Evolutionary conservation across 2,888 invertebrate genomes (phyloP), one percentile per base, ranked within the genome.

Genomic region (Lasioglossum morio): DNA sequence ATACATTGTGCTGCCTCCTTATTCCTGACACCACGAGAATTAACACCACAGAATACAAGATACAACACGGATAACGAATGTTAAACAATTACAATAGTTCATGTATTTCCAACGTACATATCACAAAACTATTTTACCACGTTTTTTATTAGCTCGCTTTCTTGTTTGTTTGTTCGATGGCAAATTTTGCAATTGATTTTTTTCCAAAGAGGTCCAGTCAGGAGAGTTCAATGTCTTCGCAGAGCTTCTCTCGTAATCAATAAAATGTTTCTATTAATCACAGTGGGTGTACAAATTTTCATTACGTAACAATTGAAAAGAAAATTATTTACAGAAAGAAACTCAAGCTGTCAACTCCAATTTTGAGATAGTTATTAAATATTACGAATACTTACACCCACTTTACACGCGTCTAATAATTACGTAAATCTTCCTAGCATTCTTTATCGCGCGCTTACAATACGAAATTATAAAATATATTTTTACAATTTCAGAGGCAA

Each of bases 21-120:
- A 43, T 10, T 23, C 40, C n/a, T 14, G 14, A 40, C 3, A 40
- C n/a, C 40, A 14, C n/a, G n/a, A 70, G 5, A 40, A 70, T 14
- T 16, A n/a, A n/a, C 10, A 23, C n/a, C 10, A 53, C 23, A 4
- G 23, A n/a, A n/a, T 12, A 57, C 57, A 12, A n/a, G 14, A 27
- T 14, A 14, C 14, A 30, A 2, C 27, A 27, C 7, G 30, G 43
- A 63, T 34, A 63, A 23, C 8, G 23, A 34, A n/a, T 3, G 19
- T 43, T 23, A 30, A 23, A 63, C 40, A 79, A 48, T 46, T 27
- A n/a, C 34, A 70, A 46, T 23, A 78, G 34, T 40, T 70, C 30
- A 3, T 81, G 23, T 81, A 81, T 72, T 81, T 78, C 3, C 63
- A 48, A 72, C 46, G 72, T 48, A 48, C 60, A 72, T 48, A 48